Evolutionary conservation across 2,888 invertebrate species (phyloP).

Genomic region (Sinohyriopsis cumingii): DNA sequence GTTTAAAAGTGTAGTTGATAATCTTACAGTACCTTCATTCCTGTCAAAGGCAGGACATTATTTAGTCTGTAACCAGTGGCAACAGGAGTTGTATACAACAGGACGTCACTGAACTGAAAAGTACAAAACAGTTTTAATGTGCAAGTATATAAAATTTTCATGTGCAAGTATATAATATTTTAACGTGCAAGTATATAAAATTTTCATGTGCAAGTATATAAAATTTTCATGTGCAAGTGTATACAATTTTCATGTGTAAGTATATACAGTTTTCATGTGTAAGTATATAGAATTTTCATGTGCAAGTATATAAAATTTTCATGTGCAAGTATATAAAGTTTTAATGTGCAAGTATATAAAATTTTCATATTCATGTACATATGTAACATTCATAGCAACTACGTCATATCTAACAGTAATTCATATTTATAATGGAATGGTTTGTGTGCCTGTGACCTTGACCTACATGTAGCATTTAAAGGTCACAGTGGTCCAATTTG

Average conservation of each 20-base stretch:
- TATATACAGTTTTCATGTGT: background rate
- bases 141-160: background rate
- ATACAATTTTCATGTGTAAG: background rate
- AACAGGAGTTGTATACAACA: constrained; percentile 66
- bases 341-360: background rate
- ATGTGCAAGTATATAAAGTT: background rate
- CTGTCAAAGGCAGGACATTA: constrained; percentile 75
- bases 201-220: background rate
- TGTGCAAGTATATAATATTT: background rate
- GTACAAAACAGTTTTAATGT: constrained; percentile 11
- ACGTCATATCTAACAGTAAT: no score
- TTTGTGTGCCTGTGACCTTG: no score
- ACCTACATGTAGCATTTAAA: no score
- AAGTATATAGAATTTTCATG: background rate
- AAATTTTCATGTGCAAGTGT: background rate
- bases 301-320: no score
- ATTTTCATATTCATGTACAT: background rate
- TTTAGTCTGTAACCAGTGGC: constrained; percentile 71
- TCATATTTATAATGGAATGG: no score
- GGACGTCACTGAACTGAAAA: constrained; percentile 68
- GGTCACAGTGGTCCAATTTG: no score
- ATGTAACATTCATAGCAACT: no score
- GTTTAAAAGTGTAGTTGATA: no score
- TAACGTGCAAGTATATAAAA: background rate
- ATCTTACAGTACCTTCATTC: constrained; percentile 73